Evolutionary conservation across 2,797 vertebrate species (phyloP).

Genomic region (Lophotriccus pileatus): DNA sequence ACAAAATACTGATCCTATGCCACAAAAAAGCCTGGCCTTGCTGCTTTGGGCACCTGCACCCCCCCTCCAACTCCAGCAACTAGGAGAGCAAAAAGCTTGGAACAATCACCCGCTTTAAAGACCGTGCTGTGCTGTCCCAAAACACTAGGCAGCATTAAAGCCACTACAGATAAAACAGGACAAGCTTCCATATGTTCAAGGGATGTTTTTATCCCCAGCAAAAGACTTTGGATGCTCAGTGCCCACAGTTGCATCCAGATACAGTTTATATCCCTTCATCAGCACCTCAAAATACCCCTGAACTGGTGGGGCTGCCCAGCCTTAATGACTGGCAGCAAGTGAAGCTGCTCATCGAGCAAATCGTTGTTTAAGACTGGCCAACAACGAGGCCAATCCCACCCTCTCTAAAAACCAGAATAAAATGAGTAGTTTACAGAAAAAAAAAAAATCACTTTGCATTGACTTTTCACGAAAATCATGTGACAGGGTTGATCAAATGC

Average conservation of each 20-base stretch:
- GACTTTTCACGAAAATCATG: accelerated
- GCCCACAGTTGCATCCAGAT: neutral
- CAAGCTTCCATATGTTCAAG: neutral
- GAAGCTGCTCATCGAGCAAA: neutral
- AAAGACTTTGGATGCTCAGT: neutral
- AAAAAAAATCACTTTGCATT: accelerated
- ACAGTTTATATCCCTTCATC: neutral
- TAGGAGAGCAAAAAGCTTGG: neutral
- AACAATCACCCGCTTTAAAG: neutral
- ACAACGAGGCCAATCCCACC: neutral
- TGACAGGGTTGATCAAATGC: accelerated
- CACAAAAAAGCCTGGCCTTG: accelerated
- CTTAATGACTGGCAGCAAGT: neutral
- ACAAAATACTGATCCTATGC: neutral
- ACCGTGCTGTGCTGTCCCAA: too few species aligned
- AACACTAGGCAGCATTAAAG: neutral
- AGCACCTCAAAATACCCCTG: accelerated
- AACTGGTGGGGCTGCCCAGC: neutral
- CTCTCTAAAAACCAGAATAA: neutral
- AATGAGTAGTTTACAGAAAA: neutral
- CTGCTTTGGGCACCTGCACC: accelerated
- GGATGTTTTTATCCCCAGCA: neutral
- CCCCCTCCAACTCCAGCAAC: neutral
- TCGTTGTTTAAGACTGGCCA: accelerated
- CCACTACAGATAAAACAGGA: neutral